A percentile compares a stretch with the other conserved stretches of the same genome.
These are phyloP conservation scores for Hedya salicella DNA, from an alignment of 2,888 invertebrate genomes.

Conservation along the genomic window DNA sequence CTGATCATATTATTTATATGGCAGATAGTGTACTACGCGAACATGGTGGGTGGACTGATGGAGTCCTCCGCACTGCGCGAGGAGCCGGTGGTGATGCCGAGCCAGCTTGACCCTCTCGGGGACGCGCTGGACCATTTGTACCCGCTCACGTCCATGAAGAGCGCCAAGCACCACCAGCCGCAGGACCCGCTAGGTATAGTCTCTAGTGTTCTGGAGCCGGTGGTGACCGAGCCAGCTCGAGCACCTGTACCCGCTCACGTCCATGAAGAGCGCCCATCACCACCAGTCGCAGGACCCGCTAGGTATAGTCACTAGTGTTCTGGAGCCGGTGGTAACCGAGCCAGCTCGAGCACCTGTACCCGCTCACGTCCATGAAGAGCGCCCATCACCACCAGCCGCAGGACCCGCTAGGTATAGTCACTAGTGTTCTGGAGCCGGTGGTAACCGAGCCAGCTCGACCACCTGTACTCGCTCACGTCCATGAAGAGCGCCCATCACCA, in stretches of 20 bases:
- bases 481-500: neutral
- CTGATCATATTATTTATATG: too few species aligned
- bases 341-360: neutral
- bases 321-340: neutral
- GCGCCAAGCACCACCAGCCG: constrained; percentile 72
- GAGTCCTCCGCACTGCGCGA: constrained; percentile 86
- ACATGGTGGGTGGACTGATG: constrained; percentile 92
- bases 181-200: constrained; percentile 85
- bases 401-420: neutral
- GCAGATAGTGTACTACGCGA: constrained; percentile 94
- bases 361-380: neutral
- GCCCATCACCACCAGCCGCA: neutral
- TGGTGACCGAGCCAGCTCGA: constrained; percentile 1
- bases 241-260: neutral
- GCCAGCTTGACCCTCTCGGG: constrained; percentile 79
- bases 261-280: neutral
- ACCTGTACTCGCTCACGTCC: neutral
- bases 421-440: neutral
- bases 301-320: neutral
- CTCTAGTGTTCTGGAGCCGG: neutral
- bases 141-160: constrained; percentile 71
- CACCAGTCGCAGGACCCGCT: neutral
- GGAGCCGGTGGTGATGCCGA: constrained; percentile 79
- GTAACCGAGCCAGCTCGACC: neutral
- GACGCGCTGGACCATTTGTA: constrained; percentile 76